These are phyloP conservation scores for Euleptes europaea DNA, from an alignment of 2,113 vertebrate species.

Conservation along the genomic window DNA sequence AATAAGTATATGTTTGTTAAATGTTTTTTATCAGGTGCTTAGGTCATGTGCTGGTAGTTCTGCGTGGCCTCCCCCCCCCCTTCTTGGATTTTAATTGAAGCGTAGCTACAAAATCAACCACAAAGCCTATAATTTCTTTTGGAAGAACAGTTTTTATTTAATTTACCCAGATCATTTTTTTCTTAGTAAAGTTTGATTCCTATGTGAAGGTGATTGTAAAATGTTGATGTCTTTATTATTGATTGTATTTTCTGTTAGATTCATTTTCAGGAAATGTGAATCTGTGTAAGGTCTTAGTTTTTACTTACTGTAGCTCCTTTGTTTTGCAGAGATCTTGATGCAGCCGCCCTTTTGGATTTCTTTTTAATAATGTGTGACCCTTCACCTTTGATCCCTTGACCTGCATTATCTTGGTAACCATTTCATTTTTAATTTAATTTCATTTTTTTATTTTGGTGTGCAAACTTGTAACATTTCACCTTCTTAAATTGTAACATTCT, in stretches of 20 bases:
- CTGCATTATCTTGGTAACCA: conserved; percentile 99
- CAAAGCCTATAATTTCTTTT: rapidly evolving
- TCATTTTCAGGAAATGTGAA: conserved; percentile 61
- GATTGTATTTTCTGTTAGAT: conserved; percentile 36
- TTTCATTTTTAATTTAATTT: conserved; percentile 97
- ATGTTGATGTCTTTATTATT: neutral
- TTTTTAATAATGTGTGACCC: conserved; percentile 98
- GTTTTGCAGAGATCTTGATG: conserved; percentile 98
- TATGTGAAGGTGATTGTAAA: conserved; percentile 20
- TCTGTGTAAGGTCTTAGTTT: conserved; percentile 54
- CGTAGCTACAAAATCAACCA: rapidly evolving
- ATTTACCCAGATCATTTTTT: neutral
- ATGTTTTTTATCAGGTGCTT: rapidly evolving
- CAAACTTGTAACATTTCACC: conserved; percentile 82
- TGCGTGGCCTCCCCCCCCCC: rapidly evolving
- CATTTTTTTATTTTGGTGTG: conserved; percentile 85
- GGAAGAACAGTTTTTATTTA: neutral
- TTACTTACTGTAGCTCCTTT: conserved; percentile 94
- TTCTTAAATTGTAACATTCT: conserved; percentile 74
- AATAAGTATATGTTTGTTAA: rapidly evolving
- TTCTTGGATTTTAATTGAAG: rapidly evolving
- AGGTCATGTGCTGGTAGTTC: rapidly evolving
- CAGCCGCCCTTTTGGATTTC: conserved; percentile 96
- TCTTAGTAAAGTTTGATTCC: neutral
- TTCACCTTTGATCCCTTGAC: conserved; percentile 98